Base-by-base conservation (phyloP, 2,113 vertebrate species). In the Ophthalmolycus amberensis region DNA sequence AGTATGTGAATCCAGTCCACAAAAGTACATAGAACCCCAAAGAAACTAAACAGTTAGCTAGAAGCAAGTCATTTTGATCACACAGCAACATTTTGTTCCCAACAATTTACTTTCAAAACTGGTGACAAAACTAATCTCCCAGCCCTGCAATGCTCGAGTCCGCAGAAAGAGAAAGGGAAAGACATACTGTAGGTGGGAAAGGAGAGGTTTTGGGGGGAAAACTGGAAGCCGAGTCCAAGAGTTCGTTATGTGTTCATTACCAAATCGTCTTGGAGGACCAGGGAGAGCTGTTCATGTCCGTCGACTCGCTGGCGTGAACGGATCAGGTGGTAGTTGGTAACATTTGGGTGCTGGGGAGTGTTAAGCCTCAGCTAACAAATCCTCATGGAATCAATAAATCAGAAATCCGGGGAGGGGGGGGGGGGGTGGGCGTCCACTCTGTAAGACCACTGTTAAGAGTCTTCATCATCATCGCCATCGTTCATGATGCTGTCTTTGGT, bases 401-500 rank as follows among this genome's bases (percentile, higher is more conserved):
- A 52, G 72, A 76, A 79, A 82, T 90, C 79, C 79, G 84, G 83
- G 18, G 14, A 12, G 10, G 40, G 40, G 20, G 10, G 40, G 40
- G 20, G 52, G 52, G 22, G 52, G 9, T 54, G 7, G 83, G 71
- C 70, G 74, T 89, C 85, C 86, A 64, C 86, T 85, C 48, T 73
- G 60, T 38, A 38, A 71, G 88, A 91, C 85, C 80, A 56, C 85
- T 91, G 98, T 99, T 99, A 99, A 96, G 97, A 99, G 95, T 93
- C 92, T 22, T 93, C 92, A 2, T 58, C 87, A 1, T 93, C 52
- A 27, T 58, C 92, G 10, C 92, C 91, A 32, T 93, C 91, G 1
- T 90, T 46, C 58, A 88, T 14, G 70, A 70, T 86, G 95, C 97
- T 96, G 96, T 99, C 98, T 99, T 99, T 99, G 96, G 97, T 98